Conservation (phyloP, 2,797 vertebrate genomes). For the Stomatorhinus walkeri region DNA sequence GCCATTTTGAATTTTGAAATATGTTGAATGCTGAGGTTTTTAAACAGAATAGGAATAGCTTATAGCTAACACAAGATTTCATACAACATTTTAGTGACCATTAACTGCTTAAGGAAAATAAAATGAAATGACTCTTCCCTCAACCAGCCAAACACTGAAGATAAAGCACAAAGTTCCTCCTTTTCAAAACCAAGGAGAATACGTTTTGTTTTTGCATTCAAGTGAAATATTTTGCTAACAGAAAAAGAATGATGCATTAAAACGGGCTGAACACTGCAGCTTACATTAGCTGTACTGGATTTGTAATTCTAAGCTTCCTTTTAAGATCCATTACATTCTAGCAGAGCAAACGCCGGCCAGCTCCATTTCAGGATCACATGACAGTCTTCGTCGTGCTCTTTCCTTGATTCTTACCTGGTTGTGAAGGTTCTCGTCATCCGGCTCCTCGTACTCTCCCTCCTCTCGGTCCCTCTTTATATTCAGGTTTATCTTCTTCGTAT, state of each 20-base stretch:
- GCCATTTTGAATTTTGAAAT: background rate
- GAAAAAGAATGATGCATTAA: background rate
- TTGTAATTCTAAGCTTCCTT: background rate
- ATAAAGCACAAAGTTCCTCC: background rate
- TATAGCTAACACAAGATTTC: background rate
- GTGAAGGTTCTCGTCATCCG: conserved; percentile 34
- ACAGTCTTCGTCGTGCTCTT: background rate
- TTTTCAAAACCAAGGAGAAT: background rate
- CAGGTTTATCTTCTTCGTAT: conserved; percentile 26
- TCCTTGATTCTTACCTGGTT: conserved; percentile 55
- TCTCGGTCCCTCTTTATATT: conserved; percentile 40
- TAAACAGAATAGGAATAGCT: no score
- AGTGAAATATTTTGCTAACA: background rate
- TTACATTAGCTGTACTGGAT: background rate
- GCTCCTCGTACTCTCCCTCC: conserved; percentile 38
- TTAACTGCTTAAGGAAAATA: background rate
- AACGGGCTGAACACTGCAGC: background rate
- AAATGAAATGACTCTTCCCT: background rate
- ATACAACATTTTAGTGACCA: background rate
- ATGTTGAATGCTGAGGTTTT: background rate
- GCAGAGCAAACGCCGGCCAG: background rate
- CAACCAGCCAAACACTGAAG: background rate
- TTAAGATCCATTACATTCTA: background rate
- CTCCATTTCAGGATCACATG: background rate
- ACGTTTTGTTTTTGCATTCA: background rate